A percentile compares a stretch with the other conserved stretches of the same genome.
phyloP scores from a whole-genome alignment of 2,888 invertebrate genomes.

The Belgica antarctica region DNA sequence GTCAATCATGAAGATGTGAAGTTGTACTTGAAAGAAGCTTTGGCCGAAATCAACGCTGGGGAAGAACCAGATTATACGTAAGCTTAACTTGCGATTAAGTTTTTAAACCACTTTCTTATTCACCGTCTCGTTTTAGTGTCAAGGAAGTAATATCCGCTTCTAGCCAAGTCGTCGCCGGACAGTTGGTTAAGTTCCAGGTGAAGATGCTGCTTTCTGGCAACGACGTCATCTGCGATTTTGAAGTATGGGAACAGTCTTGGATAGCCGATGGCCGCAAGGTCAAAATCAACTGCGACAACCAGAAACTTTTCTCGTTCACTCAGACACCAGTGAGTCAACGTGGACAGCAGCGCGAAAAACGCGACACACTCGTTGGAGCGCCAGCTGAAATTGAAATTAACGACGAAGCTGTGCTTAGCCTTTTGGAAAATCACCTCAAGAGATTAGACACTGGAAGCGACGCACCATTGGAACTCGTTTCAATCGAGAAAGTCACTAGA shows the following conservation, averaged over 20 bases:
- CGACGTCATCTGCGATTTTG: constrained; percentile 49
- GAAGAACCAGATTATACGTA: constrained; percentile 41
- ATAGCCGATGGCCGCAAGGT: constrained; percentile 53
- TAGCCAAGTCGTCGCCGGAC: constrained; percentile 59
- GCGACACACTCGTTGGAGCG: neutral
- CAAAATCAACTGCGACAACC: constrained; percentile 53
- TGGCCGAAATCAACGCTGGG: constrained; percentile 27
- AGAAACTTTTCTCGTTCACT: constrained; percentile 46
- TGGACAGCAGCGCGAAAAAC: neutral
- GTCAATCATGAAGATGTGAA: constrained; percentile 31
- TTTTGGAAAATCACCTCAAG: constrained; percentile 47
- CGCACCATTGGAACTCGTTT: constrained; percentile 48
- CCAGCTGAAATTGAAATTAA: neutral
- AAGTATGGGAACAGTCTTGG: constrained; percentile 63
- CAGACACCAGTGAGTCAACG: constrained; percentile 10
- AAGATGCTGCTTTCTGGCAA: constrained; percentile 54
- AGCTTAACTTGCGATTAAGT: neutral
- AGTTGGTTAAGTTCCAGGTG: constrained; percentile 60
- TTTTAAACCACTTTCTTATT: neutral
- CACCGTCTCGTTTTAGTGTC: neutral
- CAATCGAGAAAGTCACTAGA: constrained; percentile 53
- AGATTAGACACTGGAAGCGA: constrained; percentile 50
- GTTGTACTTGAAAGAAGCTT: constrained; percentile 26
- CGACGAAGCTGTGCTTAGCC: neutral
- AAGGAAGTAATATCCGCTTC: constrained; percentile 54